Evolutionary conservation across 2,888 invertebrate genomes (phyloP).

Genomic region (Andrena minutula): DNA sequence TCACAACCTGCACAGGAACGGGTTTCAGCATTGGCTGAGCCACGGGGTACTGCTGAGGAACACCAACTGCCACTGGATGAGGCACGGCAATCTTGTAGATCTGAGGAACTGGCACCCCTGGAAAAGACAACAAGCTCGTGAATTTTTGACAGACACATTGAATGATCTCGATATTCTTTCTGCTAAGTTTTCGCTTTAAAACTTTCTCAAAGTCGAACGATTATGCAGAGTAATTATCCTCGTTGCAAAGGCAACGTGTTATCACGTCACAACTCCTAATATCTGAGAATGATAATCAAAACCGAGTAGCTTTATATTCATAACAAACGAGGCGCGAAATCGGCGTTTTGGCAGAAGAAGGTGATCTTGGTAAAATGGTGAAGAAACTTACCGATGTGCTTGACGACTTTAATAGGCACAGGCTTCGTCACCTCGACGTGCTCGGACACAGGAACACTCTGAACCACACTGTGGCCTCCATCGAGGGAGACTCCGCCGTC

Average conservation of each 20-base stretch:
- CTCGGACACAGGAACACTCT: slow-evolving; percentile 87
- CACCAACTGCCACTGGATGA: slow-evolving; percentile 87
- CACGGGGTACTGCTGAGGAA: slow-evolving; percentile 89
- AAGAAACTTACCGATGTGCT: slow-evolving; percentile 86
- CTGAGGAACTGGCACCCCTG: slow-evolving; percentile 85
- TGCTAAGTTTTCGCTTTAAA: neutral
- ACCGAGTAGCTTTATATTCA: neutral
- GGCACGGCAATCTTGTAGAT: slow-evolving; percentile 87
- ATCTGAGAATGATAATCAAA: neutral
- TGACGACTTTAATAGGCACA: slow-evolving; percentile 89
- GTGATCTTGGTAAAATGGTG: neutral
- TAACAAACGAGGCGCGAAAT: too few relatives aligned
- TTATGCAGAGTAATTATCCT: slow-evolving; percentile 2
- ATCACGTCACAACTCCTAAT: neutral
- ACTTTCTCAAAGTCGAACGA: slow-evolving; percentile 1
- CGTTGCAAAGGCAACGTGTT: neutral
- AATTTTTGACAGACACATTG: neutral
- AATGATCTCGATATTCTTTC: neutral
- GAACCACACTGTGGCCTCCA: slow-evolving; percentile 84
- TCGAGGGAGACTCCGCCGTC: slow-evolving; percentile 78
- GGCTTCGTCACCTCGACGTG: slow-evolving; percentile 90
- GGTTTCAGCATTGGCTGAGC: slow-evolving; percentile 90
- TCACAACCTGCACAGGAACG: slow-evolving; percentile 89
- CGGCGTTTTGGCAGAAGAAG: too few relatives aligned
- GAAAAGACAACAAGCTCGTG: neutral